Percentiles rank a stretch among this genome's conserved stretches.
These are phyloP conservation scores for Panthera uncia DNA, from an alignment of 2,113 vertebrate species.

Conservation along the genomic window DNA sequence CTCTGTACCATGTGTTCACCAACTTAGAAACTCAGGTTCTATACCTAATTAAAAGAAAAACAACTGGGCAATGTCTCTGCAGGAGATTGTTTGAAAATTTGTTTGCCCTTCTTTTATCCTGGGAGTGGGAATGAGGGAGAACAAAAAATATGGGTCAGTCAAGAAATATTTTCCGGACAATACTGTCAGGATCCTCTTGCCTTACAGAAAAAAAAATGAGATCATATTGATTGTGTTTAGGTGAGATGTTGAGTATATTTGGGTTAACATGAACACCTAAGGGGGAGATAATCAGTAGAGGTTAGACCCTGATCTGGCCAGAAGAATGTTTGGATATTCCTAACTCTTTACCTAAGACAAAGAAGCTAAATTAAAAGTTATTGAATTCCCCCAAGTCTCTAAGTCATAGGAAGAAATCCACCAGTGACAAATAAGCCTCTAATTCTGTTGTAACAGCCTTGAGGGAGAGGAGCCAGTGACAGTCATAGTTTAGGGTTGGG, in stretches of 20 bases:
- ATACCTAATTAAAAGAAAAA: not conserved
- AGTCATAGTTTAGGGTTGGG: not conserved
- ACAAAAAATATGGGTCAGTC: not conserved
- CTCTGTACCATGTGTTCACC: not conserved
- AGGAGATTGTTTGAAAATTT: not conserved
- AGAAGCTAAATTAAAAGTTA: not conserved
- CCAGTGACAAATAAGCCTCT: not conserved
- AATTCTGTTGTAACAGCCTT: not conserved
- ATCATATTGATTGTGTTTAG: not conserved
- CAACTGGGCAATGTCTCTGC: not conserved
- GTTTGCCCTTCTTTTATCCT: constrained; percentile 5
- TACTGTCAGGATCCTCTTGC: not conserved
- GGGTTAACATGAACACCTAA: not conserved
- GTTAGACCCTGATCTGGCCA: not conserved
- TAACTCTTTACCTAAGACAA: constrained; percentile 6
- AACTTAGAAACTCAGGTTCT: not conserved
- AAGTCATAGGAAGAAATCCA: not conserved
- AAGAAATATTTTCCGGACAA: not conserved
- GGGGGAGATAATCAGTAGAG: not conserved
- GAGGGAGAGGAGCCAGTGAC: not conserved
- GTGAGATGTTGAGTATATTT: not conserved
- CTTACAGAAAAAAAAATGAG: not conserved
- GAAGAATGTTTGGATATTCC: not conserved
- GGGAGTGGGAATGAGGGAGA: not conserved
- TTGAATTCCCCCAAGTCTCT: not conserved